phyloP scores from a whole-genome alignment of 2,797 vertebrate genomes.

The Pangasius djambal region DNA sequence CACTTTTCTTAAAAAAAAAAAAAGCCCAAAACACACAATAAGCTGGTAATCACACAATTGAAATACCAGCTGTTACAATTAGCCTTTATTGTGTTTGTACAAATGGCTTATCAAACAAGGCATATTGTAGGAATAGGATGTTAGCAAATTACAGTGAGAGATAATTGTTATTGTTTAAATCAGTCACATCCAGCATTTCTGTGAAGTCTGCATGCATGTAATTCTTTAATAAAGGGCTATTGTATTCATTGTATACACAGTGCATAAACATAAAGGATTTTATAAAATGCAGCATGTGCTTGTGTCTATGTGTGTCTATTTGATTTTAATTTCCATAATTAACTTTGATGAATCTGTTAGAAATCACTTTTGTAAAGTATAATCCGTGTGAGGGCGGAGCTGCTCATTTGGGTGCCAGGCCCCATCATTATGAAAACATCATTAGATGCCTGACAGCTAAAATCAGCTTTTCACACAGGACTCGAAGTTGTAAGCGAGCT shows the following conservation, averaged over 20 bases:
- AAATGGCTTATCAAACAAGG: slow-evolving; percentile 28
- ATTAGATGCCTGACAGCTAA: slow-evolving; percentile 2
- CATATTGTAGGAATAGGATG: background rate
- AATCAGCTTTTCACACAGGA: background rate
- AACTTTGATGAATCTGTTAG: slow-evolving; percentile 12
- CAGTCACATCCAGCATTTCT: slow-evolving; percentile 1
- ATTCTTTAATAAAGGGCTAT: slow-evolving; percentile 12
- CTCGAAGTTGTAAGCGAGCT: background rate
- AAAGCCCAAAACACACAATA: background rate
- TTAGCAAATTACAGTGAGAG: slow-evolving; percentile 13
- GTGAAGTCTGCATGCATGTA: background rate
- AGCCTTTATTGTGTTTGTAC: slow-evolving; percentile 34
- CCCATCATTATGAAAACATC: background rate
- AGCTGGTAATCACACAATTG: slow-evolving; percentile 29
- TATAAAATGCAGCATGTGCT: background rate
- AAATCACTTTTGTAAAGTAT: slow-evolving; percentile 4
- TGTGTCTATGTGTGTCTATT: slow-evolving; percentile 12
- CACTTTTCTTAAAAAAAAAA: background rate
- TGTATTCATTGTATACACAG: background rate
- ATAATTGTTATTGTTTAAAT: slow-evolving; percentile 12
- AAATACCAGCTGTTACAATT: slow-evolving; percentile 16
- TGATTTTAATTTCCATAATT: slow-evolving; percentile 23
- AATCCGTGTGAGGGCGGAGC: slow-evolving; percentile 20
- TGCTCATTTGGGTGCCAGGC: background rate
- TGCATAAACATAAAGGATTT: background rate